A percentile compares a stretch with the other conserved stretches of the same genome.
phyloP scores from a whole-genome alignment of 2,113 vertebrate genomes.

The Corvus hawaiiensis region DNA sequence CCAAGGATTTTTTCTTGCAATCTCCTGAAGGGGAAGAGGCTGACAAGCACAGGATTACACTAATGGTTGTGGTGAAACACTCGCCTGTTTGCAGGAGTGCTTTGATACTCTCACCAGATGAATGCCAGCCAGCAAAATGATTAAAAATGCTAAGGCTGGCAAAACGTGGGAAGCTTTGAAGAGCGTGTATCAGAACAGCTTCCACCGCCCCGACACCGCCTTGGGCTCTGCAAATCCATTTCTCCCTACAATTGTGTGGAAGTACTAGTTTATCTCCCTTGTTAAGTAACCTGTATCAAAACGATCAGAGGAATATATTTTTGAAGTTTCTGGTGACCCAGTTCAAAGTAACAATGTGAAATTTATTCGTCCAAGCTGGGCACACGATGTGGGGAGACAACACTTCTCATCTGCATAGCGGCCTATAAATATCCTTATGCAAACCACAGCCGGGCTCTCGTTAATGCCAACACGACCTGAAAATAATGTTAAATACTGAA shows the following conservation, averaged over 20 bases:
- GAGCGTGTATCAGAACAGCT: constrained; percentile 33
- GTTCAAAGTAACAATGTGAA: constrained; percentile 60
- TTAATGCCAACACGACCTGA: constrained; percentile 36
- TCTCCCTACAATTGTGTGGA: constrained; percentile 18
- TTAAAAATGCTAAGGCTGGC: constrained; percentile 66
- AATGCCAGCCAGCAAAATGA: constrained; percentile 54
- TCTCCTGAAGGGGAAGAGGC: not conserved
- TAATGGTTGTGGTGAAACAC: not conserved
- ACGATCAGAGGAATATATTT: constrained; percentile 41
- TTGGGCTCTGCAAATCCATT: constrained; percentile 64
- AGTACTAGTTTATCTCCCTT: constrained; percentile 55
- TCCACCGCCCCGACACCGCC: not conserved
- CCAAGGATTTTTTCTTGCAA: not conserved
- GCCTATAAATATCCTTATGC: constrained; percentile 28
- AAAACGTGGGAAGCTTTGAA: constrained; percentile 61
- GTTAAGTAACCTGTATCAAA: constrained; percentile 66
- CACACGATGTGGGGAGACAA: not conserved
- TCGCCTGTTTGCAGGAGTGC: not conserved
- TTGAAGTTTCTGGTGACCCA: constrained; percentile 66
- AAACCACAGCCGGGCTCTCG: not conserved
- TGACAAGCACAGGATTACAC: not conserved
- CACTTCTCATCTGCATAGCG: constrained; percentile 5
- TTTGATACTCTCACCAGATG: constrained; percentile 40
- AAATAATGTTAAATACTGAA: constrained; percentile 39
- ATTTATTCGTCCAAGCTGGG: not conserved